Evolutionary conservation across 2,888 invertebrate species (phyloP), one percentile per base, ranked within the genome.

Genomic region (Micropterix aruncella): DNA sequence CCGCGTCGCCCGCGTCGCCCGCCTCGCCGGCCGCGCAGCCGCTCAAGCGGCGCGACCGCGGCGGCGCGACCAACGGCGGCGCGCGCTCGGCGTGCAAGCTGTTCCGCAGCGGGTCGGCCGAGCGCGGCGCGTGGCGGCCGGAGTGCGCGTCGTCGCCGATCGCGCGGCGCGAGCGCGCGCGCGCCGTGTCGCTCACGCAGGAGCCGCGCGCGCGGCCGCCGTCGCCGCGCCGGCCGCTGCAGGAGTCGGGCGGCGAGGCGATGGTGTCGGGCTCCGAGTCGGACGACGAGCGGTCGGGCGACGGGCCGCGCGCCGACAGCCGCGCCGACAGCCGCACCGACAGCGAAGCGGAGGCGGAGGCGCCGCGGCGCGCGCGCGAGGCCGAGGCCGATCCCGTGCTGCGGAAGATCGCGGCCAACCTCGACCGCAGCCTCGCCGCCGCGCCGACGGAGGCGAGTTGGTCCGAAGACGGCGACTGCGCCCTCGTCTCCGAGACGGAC

Each of bases 211-310:
- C 16, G 50, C 52, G 16, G 55, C 53, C 61, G 47, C 68, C 61
- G 54, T 65, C 58, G 46, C 69, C 56, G 48, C 7, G 27, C 5
- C 5, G 5, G 7, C 72, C 73, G 45, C 69, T 58, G 53, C 79
- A 80, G 57, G 79, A 79, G 54, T 74, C 80, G 48, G 80, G 80
- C 37, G 79, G 79, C 3, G 80, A 80, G 57, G 78, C 79, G 39
- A 79, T 79, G 27, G 12, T 27, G 12, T 27, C 27, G 5, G 27
- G 27, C 12, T 27, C 27, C 12, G 27, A 27, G 12, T 27, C 27
- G 12, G 27, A 27, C 12, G 27, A 27, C 12, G 27, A 27, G 12
- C 27, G 27, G 5, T 27, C 27, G 27, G 27, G 7, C 12, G 27
- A 12, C 5, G 27, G 27, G 12, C 7, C 5, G 27, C 27, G 7